Base-by-base conservation (phyloP, 1,140 invertebrate genomes). In the Scaptomyza graminum region DNA sequence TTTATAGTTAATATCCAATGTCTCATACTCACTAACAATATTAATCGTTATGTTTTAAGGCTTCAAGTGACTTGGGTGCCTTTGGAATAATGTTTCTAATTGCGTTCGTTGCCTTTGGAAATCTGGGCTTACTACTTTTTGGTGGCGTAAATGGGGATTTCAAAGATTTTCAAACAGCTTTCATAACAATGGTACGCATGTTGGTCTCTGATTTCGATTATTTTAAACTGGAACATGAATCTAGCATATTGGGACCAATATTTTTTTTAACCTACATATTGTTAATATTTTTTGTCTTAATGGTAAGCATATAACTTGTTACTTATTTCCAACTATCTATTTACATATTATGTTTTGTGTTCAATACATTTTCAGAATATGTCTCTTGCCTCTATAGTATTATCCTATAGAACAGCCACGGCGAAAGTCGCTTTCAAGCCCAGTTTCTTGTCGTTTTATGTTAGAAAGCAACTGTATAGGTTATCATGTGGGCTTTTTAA, bases 321-420 rank as follows among this genome's bases (percentile, higher is more conserved):
- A 31, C 28, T 6, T 6, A 5, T 5, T 3, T 31, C 7, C 5
- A 28, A 28, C 28, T 6, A 28, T 49, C 11, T 43, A 12, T 1
- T 0, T 3, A 13, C 46, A 3, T 6, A 16, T 43, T 25, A 3
- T 56, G 41, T 63, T 47, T 6, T 34, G 31, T 34, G 4, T 44
- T 59, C 8, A 41, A 61, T 47, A 13, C 18, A 25, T 68, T 83
- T 92, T 9, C 74, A 95, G 94, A 96, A 96, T 91, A 96, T 96
- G 95, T 96, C 96, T 91, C 90, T 96, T 83, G 96, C 95, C 51
- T 96, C 96, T 75, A 96, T 96, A 75, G 96, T 96, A 70, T 95
- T 96, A 87, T 94, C 95, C 0, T 95, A 95, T 75, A 90, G 93
- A 3, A 94, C 94, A 84, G 94, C 95, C 0, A 96, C 96, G 91